Percentiles rank a stretch among this genome's conserved stretches.
Evolutionary conservation across 1,140 invertebrate genomes (phyloP).

Genomic region (Drosophila lacertosa): DNA sequence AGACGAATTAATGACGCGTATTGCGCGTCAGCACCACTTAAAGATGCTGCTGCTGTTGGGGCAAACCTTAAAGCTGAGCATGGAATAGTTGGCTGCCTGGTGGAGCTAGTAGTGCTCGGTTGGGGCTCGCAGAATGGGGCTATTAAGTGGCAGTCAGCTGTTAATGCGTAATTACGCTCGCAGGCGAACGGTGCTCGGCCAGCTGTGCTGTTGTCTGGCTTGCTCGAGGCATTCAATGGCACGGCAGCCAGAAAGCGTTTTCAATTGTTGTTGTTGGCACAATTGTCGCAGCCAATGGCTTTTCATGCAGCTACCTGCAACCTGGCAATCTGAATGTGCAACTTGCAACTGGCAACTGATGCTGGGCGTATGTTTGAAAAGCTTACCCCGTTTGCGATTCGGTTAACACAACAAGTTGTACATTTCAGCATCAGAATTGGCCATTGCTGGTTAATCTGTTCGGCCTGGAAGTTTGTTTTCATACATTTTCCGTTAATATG

Average conservation of each 20-base stretch:
- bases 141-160: slow-evolving; percentile 62
- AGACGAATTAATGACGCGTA: slow-evolving; percentile 68
- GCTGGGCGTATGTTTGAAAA: neutral
- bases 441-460: neutral
- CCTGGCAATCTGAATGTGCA: neutral
- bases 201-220: neutral
- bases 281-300: slow-evolving; percentile 3
- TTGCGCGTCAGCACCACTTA: slow-evolving; percentile 38
- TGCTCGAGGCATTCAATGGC: slow-evolving; percentile 4
- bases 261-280: slow-evolving; percentile 23
- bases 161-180: slow-evolving; percentile 59
- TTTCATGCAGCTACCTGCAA: neutral
- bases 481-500: no score
- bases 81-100: neutral
- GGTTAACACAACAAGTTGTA: neutral
- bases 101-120: neutral
- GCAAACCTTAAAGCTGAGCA: slow-evolving; percentile 32
- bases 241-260: slow-evolving; percentile 13
- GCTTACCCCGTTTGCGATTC: neutral
- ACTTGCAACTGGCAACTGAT: neutral
- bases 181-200: neutral
- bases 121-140: neutral
- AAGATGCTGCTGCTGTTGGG: slow-evolving; percentile 44
- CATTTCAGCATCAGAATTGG: slow-evolving; percentile 4
- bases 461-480: no score